A percentile compares a stretch with the other conserved stretches of the same genome.
phyloP scores from a whole-genome alignment of 2,888 invertebrate genomes.

The Opisthograptis luteolata region DNA sequence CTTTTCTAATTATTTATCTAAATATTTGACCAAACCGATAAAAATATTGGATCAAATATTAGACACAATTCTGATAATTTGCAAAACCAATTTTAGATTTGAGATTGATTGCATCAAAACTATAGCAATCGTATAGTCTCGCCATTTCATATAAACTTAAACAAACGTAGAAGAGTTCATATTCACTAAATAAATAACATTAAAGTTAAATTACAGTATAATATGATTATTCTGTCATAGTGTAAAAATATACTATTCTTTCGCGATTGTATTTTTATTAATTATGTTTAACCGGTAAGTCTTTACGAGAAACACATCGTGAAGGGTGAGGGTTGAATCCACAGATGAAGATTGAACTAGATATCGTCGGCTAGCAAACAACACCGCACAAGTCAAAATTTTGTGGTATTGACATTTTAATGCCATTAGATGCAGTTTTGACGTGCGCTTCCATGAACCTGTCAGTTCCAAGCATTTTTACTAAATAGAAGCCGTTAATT shows the following conservation, averaged over 20 bases:
- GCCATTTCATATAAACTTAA: no score
- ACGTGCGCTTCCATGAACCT: no score
- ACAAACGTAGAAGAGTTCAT: neutral
- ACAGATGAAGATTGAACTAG: neutral
- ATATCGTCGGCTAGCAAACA: no score
- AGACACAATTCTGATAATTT: no score
- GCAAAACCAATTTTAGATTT: no score
- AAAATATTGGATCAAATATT: neutral
- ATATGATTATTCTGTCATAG: neutral
- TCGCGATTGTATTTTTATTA: neutral
- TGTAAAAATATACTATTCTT: neutral
- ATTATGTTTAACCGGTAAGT: neutral
- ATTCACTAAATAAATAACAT: no score
- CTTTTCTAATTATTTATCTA: neutral
- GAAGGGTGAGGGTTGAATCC: neutral
- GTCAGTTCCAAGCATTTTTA: no score
- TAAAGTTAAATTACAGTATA: no score
- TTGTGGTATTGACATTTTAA: no score
- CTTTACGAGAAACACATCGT: neutral
- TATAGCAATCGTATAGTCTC: neutral
- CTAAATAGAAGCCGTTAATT: no score
- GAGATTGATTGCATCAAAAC: neutral
- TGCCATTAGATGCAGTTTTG: no score
- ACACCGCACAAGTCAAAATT: no score
- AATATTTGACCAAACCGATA: neutral